Conservation (phyloP, 1,140 invertebrate species). For the Dryas iulia region DNA sequence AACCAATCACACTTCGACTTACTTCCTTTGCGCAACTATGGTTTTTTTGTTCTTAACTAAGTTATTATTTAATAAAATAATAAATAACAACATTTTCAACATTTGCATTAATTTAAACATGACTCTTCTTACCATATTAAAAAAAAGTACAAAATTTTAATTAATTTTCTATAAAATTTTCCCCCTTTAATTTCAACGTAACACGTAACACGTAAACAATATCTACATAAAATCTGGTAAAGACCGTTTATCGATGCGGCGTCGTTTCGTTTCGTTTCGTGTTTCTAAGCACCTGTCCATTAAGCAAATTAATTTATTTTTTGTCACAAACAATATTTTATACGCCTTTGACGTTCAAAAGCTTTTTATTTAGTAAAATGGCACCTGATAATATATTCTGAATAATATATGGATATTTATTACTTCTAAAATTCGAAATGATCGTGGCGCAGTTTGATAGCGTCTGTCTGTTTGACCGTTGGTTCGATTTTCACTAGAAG, state of each 20-base stretch:
- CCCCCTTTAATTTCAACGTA: neutral
- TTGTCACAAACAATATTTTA: neutral
- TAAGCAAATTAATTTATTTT: slow-evolving; percentile 1
- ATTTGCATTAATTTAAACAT: too few species aligned
- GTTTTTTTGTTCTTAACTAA: too few species aligned
- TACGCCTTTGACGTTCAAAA: neutral
- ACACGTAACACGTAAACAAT: neutral
- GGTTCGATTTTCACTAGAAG: neutral
- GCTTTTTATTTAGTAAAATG: neutral
- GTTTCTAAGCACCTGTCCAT: slow-evolving; percentile 3
- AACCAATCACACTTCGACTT: too few species aligned
- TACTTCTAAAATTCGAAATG: neutral
- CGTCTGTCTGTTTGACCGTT: neutral
- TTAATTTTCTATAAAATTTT: neutral
- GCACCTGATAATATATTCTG: neutral
- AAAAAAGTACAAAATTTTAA: too few species aligned
- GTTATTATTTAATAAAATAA: too few species aligned
- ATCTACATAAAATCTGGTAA: neutral
- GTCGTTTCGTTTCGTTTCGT: too few species aligned
- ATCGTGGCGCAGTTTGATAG: neutral
- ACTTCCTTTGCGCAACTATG: too few species aligned
- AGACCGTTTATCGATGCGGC: neutral
- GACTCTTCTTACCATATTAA: too few species aligned
- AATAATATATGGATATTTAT: neutral
- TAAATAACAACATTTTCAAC: too few species aligned